These are phyloP conservation scores for Onchidella celtica DNA, from an alignment of 2,888 invertebrate genomes.

Conservation along the genomic window DNA sequence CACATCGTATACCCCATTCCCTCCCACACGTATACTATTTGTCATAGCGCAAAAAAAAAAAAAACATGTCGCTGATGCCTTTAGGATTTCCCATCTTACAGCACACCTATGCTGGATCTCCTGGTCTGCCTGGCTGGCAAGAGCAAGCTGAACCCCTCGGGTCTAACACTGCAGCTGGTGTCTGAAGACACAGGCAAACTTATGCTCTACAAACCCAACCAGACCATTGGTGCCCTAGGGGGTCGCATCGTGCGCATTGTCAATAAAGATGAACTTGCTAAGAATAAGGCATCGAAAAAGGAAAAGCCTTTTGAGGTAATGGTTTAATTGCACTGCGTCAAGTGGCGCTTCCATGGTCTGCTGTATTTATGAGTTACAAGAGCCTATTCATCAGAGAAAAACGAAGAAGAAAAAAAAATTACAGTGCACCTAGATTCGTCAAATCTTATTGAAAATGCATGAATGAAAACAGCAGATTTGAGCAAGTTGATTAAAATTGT, in stretches of 20 bases:
- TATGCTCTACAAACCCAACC: conserved; percentile 87
- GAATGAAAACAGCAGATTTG: too few relatives aligned
- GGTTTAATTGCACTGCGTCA: neutral
- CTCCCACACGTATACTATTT: too few relatives aligned
- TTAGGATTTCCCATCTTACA: conserved; percentile 77
- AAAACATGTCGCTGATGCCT: neutral
- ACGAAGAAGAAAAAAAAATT: too few relatives aligned
- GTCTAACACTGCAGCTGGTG: conserved; percentile 84
- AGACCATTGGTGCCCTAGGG: conserved; percentile 85
- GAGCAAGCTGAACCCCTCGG: conserved; percentile 85
- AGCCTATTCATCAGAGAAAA: too few relatives aligned
- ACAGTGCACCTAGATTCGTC: too few relatives aligned
- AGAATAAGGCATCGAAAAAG: conserved; percentile 81
- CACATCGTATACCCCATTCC: too few relatives aligned
- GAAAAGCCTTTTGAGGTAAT: conserved; percentile 84
- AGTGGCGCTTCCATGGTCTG: too few relatives aligned
- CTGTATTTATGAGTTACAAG: too few relatives aligned
- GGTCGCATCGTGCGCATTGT: conserved; percentile 81
- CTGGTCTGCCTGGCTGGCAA: conserved; percentile 87
- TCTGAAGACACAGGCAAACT: conserved; percentile 82
- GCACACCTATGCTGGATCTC: conserved; percentile 90
- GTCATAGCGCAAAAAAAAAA: too few relatives aligned
- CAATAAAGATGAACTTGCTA: conserved; percentile 76
- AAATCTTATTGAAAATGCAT: too few relatives aligned
- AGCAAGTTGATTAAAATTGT: too few relatives aligned